phyloP scores from a whole-genome alignment of 2,888 invertebrate species.

The Mycogona germanica region DNA sequence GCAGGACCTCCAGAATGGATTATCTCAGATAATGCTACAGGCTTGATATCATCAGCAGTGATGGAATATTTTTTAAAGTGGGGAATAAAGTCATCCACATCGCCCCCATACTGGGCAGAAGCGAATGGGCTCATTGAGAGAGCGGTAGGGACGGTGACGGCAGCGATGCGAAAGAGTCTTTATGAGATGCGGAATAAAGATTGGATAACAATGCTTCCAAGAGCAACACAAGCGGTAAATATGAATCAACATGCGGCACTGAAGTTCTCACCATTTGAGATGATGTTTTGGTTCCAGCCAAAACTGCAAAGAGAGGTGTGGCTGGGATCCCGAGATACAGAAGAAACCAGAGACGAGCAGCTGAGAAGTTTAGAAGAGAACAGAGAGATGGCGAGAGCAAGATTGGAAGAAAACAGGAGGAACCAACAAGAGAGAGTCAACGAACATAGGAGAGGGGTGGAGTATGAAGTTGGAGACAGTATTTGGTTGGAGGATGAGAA shows the following conservation, averaged over 20 bases:
- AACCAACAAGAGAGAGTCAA: too few relatives aligned
- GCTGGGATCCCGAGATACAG: too few relatives aligned
- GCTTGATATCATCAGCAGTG: background rate
- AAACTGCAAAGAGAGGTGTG: too few relatives aligned
- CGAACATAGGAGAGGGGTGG: too few relatives aligned
- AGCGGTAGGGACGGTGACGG: background rate
- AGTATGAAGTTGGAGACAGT: too few relatives aligned
- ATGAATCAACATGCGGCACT: background rate
- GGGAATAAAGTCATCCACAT: background rate
- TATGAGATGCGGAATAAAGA: background rate
- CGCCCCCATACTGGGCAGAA: background rate
- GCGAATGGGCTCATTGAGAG: background rate
- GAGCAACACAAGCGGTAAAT: background rate
- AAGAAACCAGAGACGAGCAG: too few relatives aligned
- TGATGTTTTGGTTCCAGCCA: background rate
- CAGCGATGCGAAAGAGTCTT: background rate
- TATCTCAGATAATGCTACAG: slow-evolving; percentile 1
- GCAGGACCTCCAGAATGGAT: background rate
- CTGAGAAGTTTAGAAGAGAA: too few relatives aligned
- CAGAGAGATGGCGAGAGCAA: too few relatives aligned
- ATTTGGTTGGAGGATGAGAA: too few relatives aligned
- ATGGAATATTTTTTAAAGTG: background rate
- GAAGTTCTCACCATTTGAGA: background rate
- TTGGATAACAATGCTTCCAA: background rate
- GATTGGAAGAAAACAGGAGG: too few relatives aligned